Conservation (phyloP, 2,797 vertebrate genomes). For the Mormyrus hasselquistii region DNA sequence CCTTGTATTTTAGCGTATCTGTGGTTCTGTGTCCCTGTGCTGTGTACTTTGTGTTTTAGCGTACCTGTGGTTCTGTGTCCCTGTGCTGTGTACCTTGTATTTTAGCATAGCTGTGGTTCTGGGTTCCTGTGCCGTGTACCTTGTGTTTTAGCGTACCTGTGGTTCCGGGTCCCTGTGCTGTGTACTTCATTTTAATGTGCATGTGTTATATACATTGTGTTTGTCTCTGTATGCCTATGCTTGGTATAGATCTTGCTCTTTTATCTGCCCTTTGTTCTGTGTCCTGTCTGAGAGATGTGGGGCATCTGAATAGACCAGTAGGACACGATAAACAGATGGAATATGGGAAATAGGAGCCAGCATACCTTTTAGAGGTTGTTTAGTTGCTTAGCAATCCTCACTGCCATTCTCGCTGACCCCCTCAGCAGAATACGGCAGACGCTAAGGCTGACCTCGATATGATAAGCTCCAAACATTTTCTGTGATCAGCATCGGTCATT, state of each 20-base stretch:
- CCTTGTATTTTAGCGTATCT: background rate
- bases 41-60: background rate
- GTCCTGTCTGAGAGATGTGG: background rate
- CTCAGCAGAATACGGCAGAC: background rate
- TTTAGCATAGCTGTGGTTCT: background rate
- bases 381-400: background rate
- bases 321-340: background rate
- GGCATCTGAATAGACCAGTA: background rate
- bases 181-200: too few relatives aligned
- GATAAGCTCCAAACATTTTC: background rate
- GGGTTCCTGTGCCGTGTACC: too few relatives aligned
- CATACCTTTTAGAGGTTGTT: background rate
- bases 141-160: background rate
- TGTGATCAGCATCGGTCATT: background rate
- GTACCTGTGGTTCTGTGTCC: background rate
- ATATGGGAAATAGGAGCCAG: background rate
- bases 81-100: background rate
- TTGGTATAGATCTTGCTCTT: background rate
- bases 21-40: background rate
- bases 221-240: background rate
- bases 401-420: background rate
- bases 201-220: background rate
- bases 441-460: background rate
- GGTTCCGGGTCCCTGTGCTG: background rate
- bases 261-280: background rate